These are phyloP conservation scores for Nemapogon koenigi DNA, from an alignment of 2,888 invertebrate species.

Conservation along the genomic window DNA sequence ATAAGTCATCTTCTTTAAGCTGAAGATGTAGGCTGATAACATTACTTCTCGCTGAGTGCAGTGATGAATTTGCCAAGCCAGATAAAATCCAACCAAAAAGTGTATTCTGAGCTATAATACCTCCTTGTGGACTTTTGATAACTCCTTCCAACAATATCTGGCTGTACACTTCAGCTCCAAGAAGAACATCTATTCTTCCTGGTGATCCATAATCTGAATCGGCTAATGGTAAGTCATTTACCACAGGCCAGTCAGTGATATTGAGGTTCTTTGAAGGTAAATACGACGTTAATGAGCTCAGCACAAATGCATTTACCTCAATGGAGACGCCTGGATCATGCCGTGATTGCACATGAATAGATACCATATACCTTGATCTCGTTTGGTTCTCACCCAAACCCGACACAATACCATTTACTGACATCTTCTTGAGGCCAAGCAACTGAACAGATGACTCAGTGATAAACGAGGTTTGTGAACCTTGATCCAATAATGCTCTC, in stretches of 20 bases:
- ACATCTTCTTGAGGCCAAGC: slow-evolving; percentile 16
- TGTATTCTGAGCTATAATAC: slow-evolving; percentile 15
- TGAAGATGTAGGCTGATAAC: slow-evolving; percentile 15
- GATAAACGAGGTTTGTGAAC: slow-evolving; percentile 21
- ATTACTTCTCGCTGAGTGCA: background rate
- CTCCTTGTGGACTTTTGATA: background rate
- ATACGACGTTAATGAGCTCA: slow-evolving; percentile 13
- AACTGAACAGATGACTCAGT: slow-evolving; percentile 19
- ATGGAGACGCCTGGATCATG: slow-evolving; percentile 11
- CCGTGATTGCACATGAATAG: slow-evolving; percentile 14
- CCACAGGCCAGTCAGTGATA: slow-evolving; percentile 14
- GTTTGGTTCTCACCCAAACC: slow-evolving; percentile 16
- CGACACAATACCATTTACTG: slow-evolving; percentile 17
- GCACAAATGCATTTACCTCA: slow-evolving; percentile 17
- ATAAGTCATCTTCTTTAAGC: slow-evolving; percentile 15
- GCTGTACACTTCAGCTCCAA: slow-evolving; percentile 16
- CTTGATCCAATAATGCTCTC: slow-evolving; percentile 20
- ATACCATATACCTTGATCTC: slow-evolving; percentile 14
- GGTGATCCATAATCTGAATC: slow-evolving; percentile 16
- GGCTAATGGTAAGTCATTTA: slow-evolving; percentile 15
- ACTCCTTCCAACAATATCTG: background rate
- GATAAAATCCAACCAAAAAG: slow-evolving; percentile 19
- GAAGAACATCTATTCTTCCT: slow-evolving; percentile 16
- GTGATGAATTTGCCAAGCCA: slow-evolving; percentile 9
- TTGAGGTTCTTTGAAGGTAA: slow-evolving; percentile 12